Percentiles rank a stretch among this genome's conserved stretches.
phyloP scores from a whole-genome alignment of 2,888 invertebrate species.

The Cenopis cana region DNA sequence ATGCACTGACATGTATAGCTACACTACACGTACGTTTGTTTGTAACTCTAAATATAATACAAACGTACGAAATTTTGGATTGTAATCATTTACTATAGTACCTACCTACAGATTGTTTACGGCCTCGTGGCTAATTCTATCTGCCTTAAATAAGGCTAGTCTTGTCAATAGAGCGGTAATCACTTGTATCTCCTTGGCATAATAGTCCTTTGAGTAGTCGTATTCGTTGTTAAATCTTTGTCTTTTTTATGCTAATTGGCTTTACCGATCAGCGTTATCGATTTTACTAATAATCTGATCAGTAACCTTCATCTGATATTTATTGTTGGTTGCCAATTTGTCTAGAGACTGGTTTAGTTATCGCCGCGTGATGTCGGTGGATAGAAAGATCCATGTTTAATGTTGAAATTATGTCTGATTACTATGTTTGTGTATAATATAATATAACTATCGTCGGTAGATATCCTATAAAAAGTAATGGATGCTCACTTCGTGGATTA shows the following conservation, averaged over 20 bases:
- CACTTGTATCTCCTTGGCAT: conserved; percentile 35
- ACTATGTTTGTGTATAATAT: neutral
- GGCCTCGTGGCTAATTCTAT: too few species aligned
- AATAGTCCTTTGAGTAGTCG: conserved; percentile 29
- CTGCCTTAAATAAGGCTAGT: neutral
- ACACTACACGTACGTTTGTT: too few species aligned
- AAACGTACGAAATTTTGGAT: too few species aligned
- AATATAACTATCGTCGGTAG: neutral
- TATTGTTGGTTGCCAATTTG: conserved; percentile 13
- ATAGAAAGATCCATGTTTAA: conserved; percentile 12
- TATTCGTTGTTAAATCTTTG: neutral
- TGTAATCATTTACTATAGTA: too few species aligned
- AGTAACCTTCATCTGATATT: conserved; percentile 24
- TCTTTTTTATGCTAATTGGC: conserved; percentile 25
- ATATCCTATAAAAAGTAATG: neutral
- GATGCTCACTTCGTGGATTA: neutral
- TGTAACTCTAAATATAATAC: too few species aligned
- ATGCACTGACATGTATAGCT: too few species aligned
- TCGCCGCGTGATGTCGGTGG: conserved; percentile 4
- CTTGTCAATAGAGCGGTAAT: conserved; percentile 6
- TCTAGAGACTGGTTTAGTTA: conserved; percentile 11
- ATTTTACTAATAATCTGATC: conserved; percentile 16
- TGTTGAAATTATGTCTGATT: neutral
- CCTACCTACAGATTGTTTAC: too few species aligned
- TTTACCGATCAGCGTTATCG: conserved; percentile 16